Conservation (phyloP, 1,140 invertebrate genomes). For the Pomacea maculata region DNA sequence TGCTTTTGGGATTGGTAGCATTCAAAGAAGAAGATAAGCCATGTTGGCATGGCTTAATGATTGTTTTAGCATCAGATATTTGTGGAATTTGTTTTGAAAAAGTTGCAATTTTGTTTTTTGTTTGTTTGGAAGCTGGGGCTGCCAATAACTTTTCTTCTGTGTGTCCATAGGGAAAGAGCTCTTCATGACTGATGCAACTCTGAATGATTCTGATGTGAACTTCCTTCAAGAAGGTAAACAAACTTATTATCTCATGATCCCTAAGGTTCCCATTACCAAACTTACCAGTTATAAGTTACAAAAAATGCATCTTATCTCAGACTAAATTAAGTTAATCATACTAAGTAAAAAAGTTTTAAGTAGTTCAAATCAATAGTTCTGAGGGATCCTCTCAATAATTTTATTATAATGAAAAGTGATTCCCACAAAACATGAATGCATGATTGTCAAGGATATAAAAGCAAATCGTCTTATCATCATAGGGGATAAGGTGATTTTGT, state of each 20-base stretch:
- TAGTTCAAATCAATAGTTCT: not conserved
- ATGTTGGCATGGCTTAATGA: no score
- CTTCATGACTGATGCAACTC: slow-evolving; percentile 89
- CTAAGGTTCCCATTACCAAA: not conserved
- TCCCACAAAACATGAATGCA: no score
- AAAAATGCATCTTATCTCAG: not conserved
- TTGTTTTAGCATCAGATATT: no score
- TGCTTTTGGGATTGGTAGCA: not conserved
- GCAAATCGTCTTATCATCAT: no score
- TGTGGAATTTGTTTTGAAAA: not conserved
- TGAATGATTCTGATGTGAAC: slow-evolving; percentile 95
- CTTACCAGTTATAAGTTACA: not conserved
- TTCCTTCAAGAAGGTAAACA: slow-evolving; percentile 88
- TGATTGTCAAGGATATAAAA: no score
- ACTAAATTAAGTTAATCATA: not conserved
- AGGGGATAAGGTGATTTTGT: not conserved
- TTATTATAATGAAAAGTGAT: not conserved
- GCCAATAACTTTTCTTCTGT: not conserved
- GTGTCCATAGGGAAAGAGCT: slow-evolving; percentile 81
- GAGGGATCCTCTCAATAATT: not conserved
- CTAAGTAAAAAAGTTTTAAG: not conserved
- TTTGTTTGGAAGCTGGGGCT: not conserved
- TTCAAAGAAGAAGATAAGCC: not conserved
- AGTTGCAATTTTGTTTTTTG: no score
- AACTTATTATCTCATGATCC: not conserved